These are phyloP conservation scores for Lymantria monacha DNA, from an alignment of 2,888 invertebrate species.

Conservation along the genomic window DNA sequence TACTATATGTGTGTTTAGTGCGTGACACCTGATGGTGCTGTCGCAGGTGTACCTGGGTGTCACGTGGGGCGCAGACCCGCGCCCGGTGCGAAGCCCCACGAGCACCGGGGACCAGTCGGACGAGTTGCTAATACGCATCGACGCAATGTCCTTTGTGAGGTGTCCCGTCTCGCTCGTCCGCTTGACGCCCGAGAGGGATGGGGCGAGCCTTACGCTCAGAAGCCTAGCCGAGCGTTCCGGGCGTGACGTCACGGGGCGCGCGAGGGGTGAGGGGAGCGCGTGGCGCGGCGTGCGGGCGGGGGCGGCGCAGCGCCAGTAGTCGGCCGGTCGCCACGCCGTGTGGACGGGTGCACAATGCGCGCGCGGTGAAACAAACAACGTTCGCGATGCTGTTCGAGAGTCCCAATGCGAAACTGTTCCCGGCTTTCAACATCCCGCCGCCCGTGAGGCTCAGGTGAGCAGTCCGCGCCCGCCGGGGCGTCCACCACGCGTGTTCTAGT, in stretches of 20 bases:
- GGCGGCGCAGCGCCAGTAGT: conserved; percentile 53
- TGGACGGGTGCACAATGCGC: conserved; percentile 64
- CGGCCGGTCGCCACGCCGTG: conserved; percentile 62
- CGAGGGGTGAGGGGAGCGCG: conserved; percentile 39
- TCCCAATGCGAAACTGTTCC: conserved; percentile 86
- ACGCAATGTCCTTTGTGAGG: conserved; percentile 40
- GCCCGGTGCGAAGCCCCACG: conserved; percentile 41
- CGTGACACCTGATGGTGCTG: too few relatives aligned
- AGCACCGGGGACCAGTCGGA: conserved; percentile 34
- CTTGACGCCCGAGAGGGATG: conserved; percentile 30
- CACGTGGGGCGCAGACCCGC: too few relatives aligned
- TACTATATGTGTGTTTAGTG: too few relatives aligned
- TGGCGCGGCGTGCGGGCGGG: conserved; percentile 40
- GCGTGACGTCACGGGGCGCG: conserved; percentile 69
- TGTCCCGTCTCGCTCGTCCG: conserved; percentile 33
- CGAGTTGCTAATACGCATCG: conserved; percentile 33
- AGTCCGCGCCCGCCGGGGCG: conserved; percentile 10
- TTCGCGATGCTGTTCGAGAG: conserved; percentile 87
- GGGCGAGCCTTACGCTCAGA: conserved; percentile 37
- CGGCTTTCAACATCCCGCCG: conserved; percentile 87
- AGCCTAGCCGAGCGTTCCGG: conserved; percentile 52
- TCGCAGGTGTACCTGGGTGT: too few relatives aligned
- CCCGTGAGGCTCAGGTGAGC: conserved; percentile 83
- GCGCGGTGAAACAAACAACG: conserved; percentile 66
- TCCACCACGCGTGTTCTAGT: conserved; percentile 38